Evolutionary conservation across 1,140 invertebrate species (phyloP), one percentile per base, ranked within the genome.

Genomic region (Parapsyche elsis): DNA sequence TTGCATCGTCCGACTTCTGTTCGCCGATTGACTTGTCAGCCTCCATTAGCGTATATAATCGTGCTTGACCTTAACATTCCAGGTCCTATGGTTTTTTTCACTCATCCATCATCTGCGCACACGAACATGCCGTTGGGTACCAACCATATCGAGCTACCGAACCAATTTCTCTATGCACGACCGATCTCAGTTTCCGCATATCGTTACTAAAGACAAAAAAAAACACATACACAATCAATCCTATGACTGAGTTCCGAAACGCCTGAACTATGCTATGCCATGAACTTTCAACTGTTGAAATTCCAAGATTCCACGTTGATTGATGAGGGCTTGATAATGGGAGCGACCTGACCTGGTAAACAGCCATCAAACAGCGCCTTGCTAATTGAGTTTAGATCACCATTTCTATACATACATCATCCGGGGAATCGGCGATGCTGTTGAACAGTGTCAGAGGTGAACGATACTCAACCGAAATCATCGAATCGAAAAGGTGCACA

Each of bases 21-120:
- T n/a, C 71, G 26, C 9, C 46, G 73, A 75, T 75, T 75, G 73
- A 75, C 73, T 75, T 53, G 73, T 75, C 73, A 75, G 44, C 16
- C 24, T 45, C 71, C 71, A 73, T 73, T 73, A 73, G 71, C 45
- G 71, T 49, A 16, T 49, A 73, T 73, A 75, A 49, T 75, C 73
- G 73, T 75, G 73, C 24, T 46, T 75, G 73, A 75, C 73, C 73
- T 75, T 75, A 75, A 75, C 73, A 75, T 75, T 75, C 73, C 49
- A n/a, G 10, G 49, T 75, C 21, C 49, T 46, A n/a, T 49, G 73
- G 12, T 53, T 75, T 75, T 75, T 75, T 75, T 53, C 23, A 24
- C 73, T 75, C 73, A 75, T 75, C 73, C 73, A 75, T 75, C 73
- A 75, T 75, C 23, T 21, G 24, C 38, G 45, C 24, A 57, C 73